These are phyloP conservation scores for Drosophila mauritiana DNA, from an alignment of 1,140 invertebrate species.

Conservation along the genomic window DNA sequence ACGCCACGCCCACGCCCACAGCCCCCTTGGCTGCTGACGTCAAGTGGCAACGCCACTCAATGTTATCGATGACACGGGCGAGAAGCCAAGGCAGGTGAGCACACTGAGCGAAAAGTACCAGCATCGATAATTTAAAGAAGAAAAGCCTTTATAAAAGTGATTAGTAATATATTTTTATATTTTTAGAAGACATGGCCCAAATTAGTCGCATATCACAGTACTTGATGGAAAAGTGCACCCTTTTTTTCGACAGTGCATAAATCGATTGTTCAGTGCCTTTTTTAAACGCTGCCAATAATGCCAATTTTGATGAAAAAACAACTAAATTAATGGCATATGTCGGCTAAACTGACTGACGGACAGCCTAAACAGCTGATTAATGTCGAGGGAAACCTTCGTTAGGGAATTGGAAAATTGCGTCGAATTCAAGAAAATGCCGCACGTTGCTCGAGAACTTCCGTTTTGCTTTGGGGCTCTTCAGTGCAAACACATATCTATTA, in stretches of 20 bases:
- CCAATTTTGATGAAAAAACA: conserved; percentile 32
- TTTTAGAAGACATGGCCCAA: too few species aligned
- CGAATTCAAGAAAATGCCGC: conserved; percentile 31
- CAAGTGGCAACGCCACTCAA: conserved; percentile 46
- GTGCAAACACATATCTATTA: conserved; percentile 40
- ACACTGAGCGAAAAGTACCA: conserved; percentile 7
- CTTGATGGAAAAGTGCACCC: too few species aligned
- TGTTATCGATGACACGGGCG: conserved; percentile 40
- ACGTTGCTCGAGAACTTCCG: conserved; percentile 43
- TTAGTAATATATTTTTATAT: too few species aligned
- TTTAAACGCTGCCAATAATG: conserved; percentile 32
- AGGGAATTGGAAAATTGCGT: conserved; percentile 46
- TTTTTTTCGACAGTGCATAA: not conserved
- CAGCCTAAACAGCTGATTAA: conserved; percentile 57
- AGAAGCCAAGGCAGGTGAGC: conserved; percentile 33
- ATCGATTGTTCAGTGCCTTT: conserved; percentile 17
- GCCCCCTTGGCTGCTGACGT: conserved; percentile 46
- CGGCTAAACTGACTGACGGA: conserved; percentile 32
- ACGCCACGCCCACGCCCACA: conserved; percentile 20
- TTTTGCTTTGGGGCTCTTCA: conserved; percentile 38
- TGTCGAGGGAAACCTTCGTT: conserved; percentile 25
- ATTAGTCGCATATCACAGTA: too few species aligned
- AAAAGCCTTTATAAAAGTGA: too few species aligned
- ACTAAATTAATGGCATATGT: conserved; percentile 46
- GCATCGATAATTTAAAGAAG: too few species aligned